Evolutionary conservation across 2,888 invertebrate genomes (phyloP), one percentile per base, ranked within the genome.

Genomic region (Athripsodes cinereus): DNA sequence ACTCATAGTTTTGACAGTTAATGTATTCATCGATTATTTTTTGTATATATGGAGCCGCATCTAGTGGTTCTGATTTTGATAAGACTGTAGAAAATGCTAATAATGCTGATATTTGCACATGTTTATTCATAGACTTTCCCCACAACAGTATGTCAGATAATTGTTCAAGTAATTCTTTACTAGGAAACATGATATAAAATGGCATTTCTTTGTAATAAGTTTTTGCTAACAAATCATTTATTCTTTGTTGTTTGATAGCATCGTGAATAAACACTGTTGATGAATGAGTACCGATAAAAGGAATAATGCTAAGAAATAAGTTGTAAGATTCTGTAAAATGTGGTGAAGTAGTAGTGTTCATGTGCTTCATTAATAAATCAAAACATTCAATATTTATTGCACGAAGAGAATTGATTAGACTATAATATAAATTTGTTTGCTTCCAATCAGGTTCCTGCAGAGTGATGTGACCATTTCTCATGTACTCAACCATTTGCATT

Each of bases 61-160:
- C 53, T 13, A 22, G 46, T 53, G 49, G 52, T 1, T 57, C 53
- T 3, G 71, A 70, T 65, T 71, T 73, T 53, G 72, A 67, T 16
- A 78, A 63, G 51, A 80, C 63, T 2, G 72, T 71, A 1, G 75
- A 71, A 66, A 77, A 80, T 57, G 71, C 70, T 11, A 80, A 67
- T 50, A 78, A 69, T 3, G 72, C 72, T 19, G 72, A 67, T 44
- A 71, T 69, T 48, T 66, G 70, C 1, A 76, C 67, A 13, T 68
- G 65, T 56, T 63, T 57, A 1, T 67, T 50, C 2, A 65, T 64
- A 5, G 67, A 64, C 3, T 5, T 40, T 19, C 26, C 58, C 66
- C 16, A 71, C 18, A 64, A 63, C 2, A 70, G 51, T 18, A 77
- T 64, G 6, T 65, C 68, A 62, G 71, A 69, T 67, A 75, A 68